Percentiles rank a stretch among this genome's conserved stretches.
Evolutionary conservation across 2,797 vertebrate species (phyloP).

Genomic region (Malurus splendens): DNA sequence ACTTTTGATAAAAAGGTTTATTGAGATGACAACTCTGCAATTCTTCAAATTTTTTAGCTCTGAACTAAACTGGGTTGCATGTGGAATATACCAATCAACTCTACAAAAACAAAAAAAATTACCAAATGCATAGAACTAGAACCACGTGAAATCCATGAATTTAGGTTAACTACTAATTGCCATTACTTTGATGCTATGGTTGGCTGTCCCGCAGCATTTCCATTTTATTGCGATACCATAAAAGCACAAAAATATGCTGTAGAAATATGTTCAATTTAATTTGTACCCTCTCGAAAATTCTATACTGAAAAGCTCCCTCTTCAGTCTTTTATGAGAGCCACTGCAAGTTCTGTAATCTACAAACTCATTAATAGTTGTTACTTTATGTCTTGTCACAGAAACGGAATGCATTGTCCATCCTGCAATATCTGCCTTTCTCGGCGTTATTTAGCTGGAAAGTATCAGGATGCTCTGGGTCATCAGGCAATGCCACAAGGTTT

Average conservation of each 20-base stretch:
- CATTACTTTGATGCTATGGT: neutral
- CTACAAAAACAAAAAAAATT: neutral
- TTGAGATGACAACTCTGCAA: neutral
- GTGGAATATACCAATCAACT: neutral
- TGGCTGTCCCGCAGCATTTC: neutral
- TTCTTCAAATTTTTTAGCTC: neutral
- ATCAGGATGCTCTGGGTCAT: slow-evolving; percentile 84
- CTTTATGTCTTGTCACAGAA: neutral
- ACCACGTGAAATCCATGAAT: neutral
- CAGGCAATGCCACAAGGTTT: slow-evolving; percentile 76
- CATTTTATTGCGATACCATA: neutral
- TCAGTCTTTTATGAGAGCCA: neutral
- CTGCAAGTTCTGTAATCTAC: neutral
- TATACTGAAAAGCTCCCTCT: neutral
- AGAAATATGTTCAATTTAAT: neutral
- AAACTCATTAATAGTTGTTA: neutral
- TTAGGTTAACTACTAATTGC: neutral
- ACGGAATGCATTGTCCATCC: neutral
- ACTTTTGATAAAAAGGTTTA: neutral
- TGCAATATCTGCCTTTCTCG: slow-evolving; percentile 79
- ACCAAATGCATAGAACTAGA: neutral
- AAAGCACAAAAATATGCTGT: neutral
- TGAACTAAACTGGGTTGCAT: neutral
- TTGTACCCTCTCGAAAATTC: neutral
- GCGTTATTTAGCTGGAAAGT: slow-evolving; percentile 90